Conservation (phyloP, 2,113 vertebrate species). For the Chlamydotis undulata region DNA sequence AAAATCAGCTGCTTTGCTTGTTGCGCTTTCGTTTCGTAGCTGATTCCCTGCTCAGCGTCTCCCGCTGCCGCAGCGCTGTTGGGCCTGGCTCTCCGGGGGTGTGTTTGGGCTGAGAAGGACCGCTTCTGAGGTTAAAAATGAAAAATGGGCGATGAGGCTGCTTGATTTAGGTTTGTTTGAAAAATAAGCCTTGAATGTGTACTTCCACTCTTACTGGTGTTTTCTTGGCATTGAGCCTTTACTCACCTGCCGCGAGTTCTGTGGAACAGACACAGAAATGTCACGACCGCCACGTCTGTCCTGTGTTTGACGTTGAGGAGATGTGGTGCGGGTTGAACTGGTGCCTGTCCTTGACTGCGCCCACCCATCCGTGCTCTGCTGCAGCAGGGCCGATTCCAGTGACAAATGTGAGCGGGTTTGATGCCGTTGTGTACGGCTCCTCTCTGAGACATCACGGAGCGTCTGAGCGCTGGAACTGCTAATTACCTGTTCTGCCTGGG, state of each 20-base stretch:
- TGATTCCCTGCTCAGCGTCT: neutral
- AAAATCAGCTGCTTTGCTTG: neutral
- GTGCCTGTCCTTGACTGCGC: neutral
- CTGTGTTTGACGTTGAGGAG: accelerated
- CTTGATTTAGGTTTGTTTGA: neutral
- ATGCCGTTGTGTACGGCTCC: neutral
- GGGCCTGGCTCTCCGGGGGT: accelerated
- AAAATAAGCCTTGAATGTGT: accelerated
- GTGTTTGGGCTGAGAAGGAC: neutral
- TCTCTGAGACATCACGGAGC: accelerated
- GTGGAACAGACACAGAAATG: accelerated
- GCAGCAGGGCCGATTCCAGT: neutral
- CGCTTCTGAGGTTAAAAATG: accelerated
- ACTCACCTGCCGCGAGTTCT: accelerated
- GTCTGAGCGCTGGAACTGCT: neutral
- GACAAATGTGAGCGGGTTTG: neutral
- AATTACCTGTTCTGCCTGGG: neutral
- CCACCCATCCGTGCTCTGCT: accelerated
- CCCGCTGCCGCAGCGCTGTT: neutral
- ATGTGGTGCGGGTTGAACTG: accelerated
- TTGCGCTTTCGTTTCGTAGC: neutral
- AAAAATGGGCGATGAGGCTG: neutral
- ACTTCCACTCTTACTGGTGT: accelerated
- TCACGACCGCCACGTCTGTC: accelerated
- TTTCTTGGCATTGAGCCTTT: neutral